These are phyloP conservation scores for Drosophila nr. perissopoda DNA, from an alignment of 2,888 invertebrate species.

Conservation along the genomic window DNA sequence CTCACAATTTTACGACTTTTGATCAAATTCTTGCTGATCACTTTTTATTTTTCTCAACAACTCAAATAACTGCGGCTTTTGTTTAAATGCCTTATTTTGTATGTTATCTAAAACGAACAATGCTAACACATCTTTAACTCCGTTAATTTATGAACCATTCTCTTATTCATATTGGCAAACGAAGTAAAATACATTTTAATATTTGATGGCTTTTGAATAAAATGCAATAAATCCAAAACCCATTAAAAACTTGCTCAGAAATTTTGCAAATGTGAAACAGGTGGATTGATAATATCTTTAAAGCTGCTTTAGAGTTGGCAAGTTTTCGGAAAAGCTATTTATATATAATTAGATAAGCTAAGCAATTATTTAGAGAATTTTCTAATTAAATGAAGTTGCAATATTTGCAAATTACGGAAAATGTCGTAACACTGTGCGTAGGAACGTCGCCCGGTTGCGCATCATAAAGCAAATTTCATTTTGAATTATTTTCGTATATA, in stretches of 20 bases:
- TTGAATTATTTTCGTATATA: conserved; percentile 84
- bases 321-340: neutral
- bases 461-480: conserved; percentile 85
- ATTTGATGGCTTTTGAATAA: neutral
- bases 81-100: no score
- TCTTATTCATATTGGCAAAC: neutral
- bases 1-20: neutral
- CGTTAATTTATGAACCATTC: conserved; percentile 11
- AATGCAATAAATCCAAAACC: neutral
- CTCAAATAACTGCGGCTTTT: neutral
- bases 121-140: neutral
- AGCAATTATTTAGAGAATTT: neutral
- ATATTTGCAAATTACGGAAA: neutral
- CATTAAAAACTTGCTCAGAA: neutral
- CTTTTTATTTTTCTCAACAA: neutral
- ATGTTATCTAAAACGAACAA: neutral
- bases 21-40: no score
- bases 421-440: conserved; percentile 56
- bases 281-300: neutral
- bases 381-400: neutral
- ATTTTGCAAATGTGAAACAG: neutral
- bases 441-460: conserved; percentile 78
- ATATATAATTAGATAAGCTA: neutral
- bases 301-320: neutral
- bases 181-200: conserved; percentile 3